A percentile compares a stretch with the other conserved stretches of the same genome.
phyloP scores from a whole-genome alignment of 2,113 vertebrate genomes.

The Platycercus adscitus region DNA sequence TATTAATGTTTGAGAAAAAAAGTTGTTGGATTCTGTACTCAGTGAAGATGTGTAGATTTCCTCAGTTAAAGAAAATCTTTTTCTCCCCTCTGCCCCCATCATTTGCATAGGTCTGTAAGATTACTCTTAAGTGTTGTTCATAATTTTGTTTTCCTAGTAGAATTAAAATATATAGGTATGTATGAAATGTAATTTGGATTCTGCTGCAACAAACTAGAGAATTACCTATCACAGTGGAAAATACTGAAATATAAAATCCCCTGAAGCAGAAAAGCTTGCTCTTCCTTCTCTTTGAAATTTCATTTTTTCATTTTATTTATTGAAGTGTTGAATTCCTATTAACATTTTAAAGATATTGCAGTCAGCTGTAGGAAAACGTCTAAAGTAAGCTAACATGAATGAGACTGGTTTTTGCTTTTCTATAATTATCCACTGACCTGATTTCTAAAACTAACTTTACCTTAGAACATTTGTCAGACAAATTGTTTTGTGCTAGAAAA shows the following conservation, averaged over 20 bases:
- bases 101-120: background rate
- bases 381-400: constrained; percentile 8
- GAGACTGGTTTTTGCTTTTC: background rate
- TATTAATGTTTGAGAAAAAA: background rate
- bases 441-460: constrained; percentile 51
- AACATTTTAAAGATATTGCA: constrained; percentile 2
- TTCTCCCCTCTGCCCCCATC: accelerated
- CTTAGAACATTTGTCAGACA: constrained; percentile 57
- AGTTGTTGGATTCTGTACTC: background rate
- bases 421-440: constrained; percentile 35
- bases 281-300: background rate
- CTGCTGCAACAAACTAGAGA: background rate
- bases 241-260: background rate
- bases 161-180: background rate
- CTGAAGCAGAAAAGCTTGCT: background rate
- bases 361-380: background rate
- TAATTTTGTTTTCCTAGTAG: background rate
- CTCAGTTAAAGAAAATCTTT: background rate
- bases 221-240: background rate
- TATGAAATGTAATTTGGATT: background rate
- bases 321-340: constrained; percentile 4
- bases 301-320: background rate
- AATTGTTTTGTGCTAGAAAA: background rate
- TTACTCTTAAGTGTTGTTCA: background rate
- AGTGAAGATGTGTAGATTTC: background rate